These are phyloP conservation scores for Silvanus unidentatus DNA, from an alignment of 2,888 invertebrate species.

Conservation along the genomic window DNA sequence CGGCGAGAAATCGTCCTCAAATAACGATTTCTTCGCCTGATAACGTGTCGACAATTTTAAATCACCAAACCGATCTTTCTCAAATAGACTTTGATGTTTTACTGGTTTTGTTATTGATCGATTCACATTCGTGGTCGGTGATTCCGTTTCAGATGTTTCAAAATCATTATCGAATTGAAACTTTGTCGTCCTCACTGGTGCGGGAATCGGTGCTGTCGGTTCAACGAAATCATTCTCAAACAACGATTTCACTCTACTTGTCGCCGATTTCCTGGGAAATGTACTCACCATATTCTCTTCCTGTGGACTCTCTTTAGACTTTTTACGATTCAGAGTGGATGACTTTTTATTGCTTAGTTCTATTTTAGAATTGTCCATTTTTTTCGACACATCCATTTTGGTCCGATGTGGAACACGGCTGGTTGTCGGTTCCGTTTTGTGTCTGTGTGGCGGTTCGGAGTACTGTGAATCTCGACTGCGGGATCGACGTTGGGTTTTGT, in stretches of 20 bases:
- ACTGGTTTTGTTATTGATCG: conserved; percentile 9
- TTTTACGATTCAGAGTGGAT: conserved; percentile 24
- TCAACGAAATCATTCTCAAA: conserved; percentile 63
- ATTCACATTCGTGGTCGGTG: conserved; percentile 20
- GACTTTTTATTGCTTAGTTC: conserved; percentile 33
- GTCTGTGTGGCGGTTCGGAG: conserved; percentile 37
- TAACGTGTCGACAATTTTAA: conserved; percentile 27
- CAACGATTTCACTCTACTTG: conserved; percentile 48
- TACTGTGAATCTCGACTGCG: conserved; percentile 44
- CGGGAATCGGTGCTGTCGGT: conserved; percentile 36
- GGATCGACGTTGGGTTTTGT: conserved; percentile 49
- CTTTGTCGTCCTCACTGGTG: conserved; percentile 28
- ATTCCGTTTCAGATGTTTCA: conserved; percentile 37
- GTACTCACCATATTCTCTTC: conserved; percentile 34
- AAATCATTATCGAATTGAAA: conserved; percentile 40
- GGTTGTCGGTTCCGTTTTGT: conserved; percentile 37
- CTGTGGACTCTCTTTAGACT: conserved; percentile 35
- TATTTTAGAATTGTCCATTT: conserved; percentile 24
- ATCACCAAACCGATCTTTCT: conserved; percentile 24
- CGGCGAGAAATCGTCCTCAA: conserved; percentile 56
- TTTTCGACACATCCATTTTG: conserved; percentile 39
- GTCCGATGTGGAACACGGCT: conserved; percentile 29
- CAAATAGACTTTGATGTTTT: conserved; percentile 26
- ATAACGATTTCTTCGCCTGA: conserved; percentile 39
- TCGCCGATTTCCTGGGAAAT: conserved; percentile 40